phyloP scores from a whole-genome alignment of 2,797 vertebrate species.

The Smutsia temminckii region DNA sequence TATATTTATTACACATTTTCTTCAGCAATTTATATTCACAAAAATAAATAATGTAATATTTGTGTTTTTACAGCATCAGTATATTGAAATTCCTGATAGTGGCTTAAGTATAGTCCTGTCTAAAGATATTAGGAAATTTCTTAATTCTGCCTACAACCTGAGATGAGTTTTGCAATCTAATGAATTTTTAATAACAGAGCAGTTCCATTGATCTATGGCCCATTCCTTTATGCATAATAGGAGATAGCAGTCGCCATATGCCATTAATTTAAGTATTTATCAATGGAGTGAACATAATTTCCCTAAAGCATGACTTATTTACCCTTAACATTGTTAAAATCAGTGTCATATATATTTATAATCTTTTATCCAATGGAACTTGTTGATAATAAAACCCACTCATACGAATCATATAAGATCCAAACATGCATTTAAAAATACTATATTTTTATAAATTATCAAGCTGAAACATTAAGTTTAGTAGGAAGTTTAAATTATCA shows the following conservation, averaged over 20 bases:
- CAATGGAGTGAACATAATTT: constrained; percentile 66
- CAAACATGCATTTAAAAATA: background rate
- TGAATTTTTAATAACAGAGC: constrained; percentile 82
- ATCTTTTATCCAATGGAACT: background rate
- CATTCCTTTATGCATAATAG: constrained; percentile 64
- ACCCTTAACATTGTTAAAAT: constrained; percentile 52
- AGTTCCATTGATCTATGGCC: constrained; percentile 54
- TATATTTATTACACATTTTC: background rate
- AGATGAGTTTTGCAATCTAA: constrained; percentile 78
- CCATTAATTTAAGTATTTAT: constrained; percentile 77
- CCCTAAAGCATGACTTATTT: constrained; percentile 68
- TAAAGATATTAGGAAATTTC: constrained; percentile 80
- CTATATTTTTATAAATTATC: constrained; percentile 16
- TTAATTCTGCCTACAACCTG: constrained; percentile 80
- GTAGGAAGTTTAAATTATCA: background rate
- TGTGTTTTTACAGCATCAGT: constrained; percentile 66
- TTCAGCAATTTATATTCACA: constrained; percentile 60
- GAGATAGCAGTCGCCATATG: constrained; percentile 67
- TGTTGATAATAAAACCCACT: constrained; percentile 41
- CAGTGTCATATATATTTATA: background rate
- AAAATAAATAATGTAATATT: constrained; percentile 65
- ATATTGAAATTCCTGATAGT: constrained; percentile 70
- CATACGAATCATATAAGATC: background rate
- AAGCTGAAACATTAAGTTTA: constrained; percentile 8
- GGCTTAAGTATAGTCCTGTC: constrained; percentile 71